These are phyloP conservation scores for Apteryx mantelli DNA, from an alignment of 2,113 vertebrate species.

Conservation along the genomic window DNA sequence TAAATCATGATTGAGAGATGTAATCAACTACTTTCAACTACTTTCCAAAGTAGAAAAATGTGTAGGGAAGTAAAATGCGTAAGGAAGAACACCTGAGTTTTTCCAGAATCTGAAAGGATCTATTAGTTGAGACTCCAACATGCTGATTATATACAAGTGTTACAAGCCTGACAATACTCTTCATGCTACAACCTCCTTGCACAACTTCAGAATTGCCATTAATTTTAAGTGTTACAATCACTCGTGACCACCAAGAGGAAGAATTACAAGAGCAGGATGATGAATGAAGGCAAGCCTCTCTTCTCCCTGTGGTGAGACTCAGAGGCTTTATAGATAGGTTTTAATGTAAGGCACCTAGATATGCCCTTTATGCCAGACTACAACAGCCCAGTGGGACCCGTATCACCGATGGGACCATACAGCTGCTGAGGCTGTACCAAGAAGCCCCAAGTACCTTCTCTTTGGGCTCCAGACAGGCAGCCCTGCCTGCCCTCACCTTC, in stretches of 20 bases:
- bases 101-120: background rate
- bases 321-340: background rate
- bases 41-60: background rate
- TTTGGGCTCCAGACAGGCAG: background rate
- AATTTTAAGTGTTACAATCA: background rate
- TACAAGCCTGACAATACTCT: background rate
- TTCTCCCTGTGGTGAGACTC: background rate
- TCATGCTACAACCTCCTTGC: background rate
- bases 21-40: background rate
- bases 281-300: background rate
- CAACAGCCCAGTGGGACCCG: background rate
- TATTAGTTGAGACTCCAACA: background rate
- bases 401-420: background rate
- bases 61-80: background rate
- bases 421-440: background rate
- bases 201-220: background rate
- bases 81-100: background rate
- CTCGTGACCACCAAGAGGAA: background rate
- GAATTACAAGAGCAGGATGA: background rate
- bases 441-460: background rate
- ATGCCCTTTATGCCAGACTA: background rate
- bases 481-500: background rate
- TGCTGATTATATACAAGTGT: rapidly evolving
- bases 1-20: background rate
- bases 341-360: background rate